A percentile compares a stretch with the other conserved stretches of the same genome.
These are phyloP conservation scores for Ctenodactylus gundi DNA, from an alignment of 2,113 vertebrate species.

Conservation along the genomic window DNA sequence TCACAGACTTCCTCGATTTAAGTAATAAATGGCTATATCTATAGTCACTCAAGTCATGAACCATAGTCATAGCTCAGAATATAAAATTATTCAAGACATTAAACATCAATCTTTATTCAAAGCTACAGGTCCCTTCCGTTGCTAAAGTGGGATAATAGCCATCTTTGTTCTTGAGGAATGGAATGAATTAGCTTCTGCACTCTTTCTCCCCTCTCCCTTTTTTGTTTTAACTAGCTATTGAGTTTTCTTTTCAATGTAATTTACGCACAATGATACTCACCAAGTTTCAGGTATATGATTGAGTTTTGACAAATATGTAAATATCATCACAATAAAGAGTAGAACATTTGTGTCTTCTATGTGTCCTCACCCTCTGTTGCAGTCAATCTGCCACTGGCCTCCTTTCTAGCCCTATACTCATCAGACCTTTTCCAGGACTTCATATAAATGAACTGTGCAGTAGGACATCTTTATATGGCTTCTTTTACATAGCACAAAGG, in stretches of 20 bases:
- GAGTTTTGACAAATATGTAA: background rate
- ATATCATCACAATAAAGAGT: background rate
- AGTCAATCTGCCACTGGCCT: background rate
- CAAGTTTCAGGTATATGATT: background rate
- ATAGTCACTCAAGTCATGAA: background rate
- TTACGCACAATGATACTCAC: background rate
- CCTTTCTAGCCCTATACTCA: background rate
- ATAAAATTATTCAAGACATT: background rate
- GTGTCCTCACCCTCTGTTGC: background rate
- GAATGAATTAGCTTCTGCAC: accelerated
- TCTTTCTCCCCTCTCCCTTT: background rate
- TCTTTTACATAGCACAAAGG: background rate
- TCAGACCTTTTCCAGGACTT: background rate
- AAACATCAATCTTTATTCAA: background rate
- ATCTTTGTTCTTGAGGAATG: background rate
- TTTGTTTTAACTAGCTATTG: background rate
- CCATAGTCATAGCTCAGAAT: background rate
- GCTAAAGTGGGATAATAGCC: background rate
- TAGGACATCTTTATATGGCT: background rate
- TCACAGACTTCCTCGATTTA: background rate
- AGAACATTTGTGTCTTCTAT: too few relatives aligned
- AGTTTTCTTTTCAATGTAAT: background rate
- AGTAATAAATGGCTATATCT: background rate
- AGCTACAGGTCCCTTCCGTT: background rate
- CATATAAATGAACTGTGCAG: background rate